These are phyloP conservation scores for Trichomalopsis sarcophagae DNA, from an alignment of 1,140 invertebrate species.

Conservation along the genomic window DNA sequence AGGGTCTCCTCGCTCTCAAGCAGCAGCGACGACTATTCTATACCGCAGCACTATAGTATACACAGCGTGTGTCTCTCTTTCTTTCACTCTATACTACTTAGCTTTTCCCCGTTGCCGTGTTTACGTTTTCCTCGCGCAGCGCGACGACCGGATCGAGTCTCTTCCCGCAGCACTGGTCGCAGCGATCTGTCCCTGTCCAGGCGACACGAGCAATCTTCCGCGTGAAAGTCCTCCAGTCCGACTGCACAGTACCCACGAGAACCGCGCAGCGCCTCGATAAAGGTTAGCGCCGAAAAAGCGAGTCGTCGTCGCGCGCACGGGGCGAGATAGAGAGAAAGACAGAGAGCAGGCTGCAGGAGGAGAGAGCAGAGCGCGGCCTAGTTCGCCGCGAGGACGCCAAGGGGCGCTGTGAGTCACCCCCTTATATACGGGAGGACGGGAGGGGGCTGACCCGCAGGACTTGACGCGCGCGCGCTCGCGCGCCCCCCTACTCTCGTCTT, in stretches of 20 bases:
- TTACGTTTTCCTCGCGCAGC: background rate
- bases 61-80: no score
- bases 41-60: background rate
- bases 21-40: background rate
- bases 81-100: no score
- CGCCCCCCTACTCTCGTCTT: background rate
- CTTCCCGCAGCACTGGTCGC: no score
- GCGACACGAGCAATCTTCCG: no score
- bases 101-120: background rate
- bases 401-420: background rate
- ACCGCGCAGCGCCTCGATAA: slow-evolving; percentile 16
- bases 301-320: background rate
- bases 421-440: background rate
- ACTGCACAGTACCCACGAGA: background rate
- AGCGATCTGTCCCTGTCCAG: no score
- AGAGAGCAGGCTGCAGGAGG: no score
- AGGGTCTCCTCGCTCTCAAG: background rate
- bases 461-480: no score
- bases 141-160: background rate
- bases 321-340: background rate
- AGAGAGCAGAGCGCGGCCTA: background rate
- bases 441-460: background rate
- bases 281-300: slow-evolving; percentile 26
- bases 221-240: background rate
- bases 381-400: background rate